A percentile compares a stretch with the other conserved stretches of the same genome.
Evolutionary conservation across 2,113 vertebrate species (phyloP).

Genomic region (Thalassarche chlororhynchos): DNA sequence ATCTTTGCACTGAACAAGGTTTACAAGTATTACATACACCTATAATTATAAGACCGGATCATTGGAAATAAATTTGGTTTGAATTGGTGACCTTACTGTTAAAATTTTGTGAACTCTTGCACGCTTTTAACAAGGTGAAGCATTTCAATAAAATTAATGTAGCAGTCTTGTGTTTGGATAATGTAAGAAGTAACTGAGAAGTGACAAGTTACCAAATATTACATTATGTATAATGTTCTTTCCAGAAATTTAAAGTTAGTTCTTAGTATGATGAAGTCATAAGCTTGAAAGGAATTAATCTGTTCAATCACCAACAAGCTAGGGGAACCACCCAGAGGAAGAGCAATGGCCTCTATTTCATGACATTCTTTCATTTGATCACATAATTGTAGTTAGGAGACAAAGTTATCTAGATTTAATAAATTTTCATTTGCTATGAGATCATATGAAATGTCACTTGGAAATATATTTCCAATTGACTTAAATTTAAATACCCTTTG

Average conservation of each 20-base stretch:
- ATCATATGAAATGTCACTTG: neutral
- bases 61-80: neutral
- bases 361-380: neutral
- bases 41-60: neutral
- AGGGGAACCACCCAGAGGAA: neutral
- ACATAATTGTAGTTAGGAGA: neutral
- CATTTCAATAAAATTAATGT: neutral
- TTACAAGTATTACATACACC: neutral
- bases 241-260: neutral
- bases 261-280: neutral
- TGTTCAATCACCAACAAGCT: neutral
- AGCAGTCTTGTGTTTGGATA: neutral
- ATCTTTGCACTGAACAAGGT: neutral
- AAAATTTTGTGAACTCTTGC: neutral
- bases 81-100: neutral
- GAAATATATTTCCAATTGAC: neutral
- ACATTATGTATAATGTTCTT: neutral
- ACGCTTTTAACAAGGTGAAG: neutral
- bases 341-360: neutral
- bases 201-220: neutral
- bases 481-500: neutral
- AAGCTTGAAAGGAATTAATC: neutral
- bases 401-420: neutral
- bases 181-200: neutral
- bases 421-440: neutral